Conservation (phyloP, 2,113 vertebrate species). For the Pontoporia blainvillei region DNA sequence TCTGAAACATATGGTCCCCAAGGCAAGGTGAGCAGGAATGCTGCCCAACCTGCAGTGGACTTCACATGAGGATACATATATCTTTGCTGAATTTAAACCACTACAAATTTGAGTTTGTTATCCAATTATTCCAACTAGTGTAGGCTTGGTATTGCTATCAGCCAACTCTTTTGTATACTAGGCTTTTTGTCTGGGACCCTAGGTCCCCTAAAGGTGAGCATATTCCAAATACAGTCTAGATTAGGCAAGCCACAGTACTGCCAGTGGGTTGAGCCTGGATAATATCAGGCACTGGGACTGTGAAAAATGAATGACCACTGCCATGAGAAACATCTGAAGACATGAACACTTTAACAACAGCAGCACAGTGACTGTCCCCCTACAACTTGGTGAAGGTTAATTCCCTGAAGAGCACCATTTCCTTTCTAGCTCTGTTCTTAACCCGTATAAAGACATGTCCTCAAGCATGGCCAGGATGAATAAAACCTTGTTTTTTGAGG, state of each 20-base stretch:
- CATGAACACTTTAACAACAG: background rate
- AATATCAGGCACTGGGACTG: background rate
- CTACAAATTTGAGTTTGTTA: background rate
- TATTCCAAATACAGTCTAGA: background rate
- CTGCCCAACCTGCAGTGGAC: background rate
- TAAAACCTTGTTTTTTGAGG: background rate
- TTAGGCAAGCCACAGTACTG: background rate
- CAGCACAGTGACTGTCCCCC: background rate
- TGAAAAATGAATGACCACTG: background rate
- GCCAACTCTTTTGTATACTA: background rate
- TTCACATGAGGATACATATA: fast-evolving
- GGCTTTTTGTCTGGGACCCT: background rate
- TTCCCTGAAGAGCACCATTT: no score
- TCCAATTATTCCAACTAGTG: background rate
- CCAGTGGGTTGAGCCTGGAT: background rate
- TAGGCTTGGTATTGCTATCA: background rate
- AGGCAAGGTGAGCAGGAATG: background rate
- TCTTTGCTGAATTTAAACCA: background rate
- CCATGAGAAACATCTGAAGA: background rate
- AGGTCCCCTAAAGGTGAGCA: background rate
- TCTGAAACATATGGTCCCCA: background rate
- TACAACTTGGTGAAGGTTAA: background rate
- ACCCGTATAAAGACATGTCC: background rate
- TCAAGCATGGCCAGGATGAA: background rate
- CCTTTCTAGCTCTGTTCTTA: background rate